Conservation (phyloP, 1,140 invertebrate species). For the Spodoptera litura region DNA sequence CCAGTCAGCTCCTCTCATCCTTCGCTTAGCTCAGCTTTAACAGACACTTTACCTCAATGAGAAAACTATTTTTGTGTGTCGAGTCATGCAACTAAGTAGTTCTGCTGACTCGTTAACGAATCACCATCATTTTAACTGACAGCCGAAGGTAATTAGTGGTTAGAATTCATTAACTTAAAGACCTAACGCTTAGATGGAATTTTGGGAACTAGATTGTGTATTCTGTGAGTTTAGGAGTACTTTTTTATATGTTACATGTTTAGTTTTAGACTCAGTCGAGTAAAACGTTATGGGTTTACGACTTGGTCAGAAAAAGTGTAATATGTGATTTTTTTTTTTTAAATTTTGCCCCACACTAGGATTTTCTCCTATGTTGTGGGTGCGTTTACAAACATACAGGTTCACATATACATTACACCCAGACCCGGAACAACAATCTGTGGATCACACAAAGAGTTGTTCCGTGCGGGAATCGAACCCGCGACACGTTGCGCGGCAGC, state of each 20-base stretch:
- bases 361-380: too few relatives aligned
- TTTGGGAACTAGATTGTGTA: not conserved
- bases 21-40: not conserved
- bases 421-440: too few relatives aligned
- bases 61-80: conserved; percentile 40
- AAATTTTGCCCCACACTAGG: too few relatives aligned
- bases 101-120: conserved; percentile 33
- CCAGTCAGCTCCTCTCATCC: not conserved
- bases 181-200: conserved; percentile 11
- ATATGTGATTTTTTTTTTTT: not conserved
- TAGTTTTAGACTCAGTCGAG: too few relatives aligned
- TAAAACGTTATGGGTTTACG: not conserved
- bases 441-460: too few relatives aligned
- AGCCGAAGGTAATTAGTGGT: conserved; percentile 42
- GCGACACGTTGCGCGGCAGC: too few relatives aligned
- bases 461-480: too few relatives aligned
- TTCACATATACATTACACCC: too few relatives aligned
- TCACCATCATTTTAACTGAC: conserved; percentile 45
- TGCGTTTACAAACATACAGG: too few relatives aligned
- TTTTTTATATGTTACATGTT: too few relatives aligned
- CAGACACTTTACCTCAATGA: not conserved
- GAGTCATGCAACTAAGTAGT: conserved; percentile 45
- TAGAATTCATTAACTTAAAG: conserved; percentile 19
- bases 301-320: not conserved
- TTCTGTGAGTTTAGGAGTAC: not conserved